Evolutionary conservation across 2,113 vertebrate genomes (phyloP), one percentile per base, ranked within the genome.

Genomic region (Promerops cafer): DNA sequence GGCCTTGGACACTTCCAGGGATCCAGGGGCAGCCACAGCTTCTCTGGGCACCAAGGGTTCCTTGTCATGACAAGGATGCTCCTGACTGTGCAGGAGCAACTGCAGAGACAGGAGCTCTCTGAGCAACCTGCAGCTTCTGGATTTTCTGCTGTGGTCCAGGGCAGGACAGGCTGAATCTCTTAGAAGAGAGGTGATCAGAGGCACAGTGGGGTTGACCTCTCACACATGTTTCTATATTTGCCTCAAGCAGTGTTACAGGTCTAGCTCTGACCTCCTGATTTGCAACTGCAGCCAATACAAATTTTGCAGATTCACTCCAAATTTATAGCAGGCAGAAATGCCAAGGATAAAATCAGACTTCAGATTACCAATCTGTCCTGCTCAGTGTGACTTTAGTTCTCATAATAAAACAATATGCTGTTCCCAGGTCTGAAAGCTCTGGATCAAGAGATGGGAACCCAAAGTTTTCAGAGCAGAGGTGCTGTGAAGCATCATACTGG

Each of bases 151-250:
- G 30, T 28, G 11, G 35, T 64, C 52, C 57, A 72, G 44, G 16
- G 8, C 16, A 57, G 30, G 35, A 42, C 10, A 87, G 74, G 39
- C 28, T n/a, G 60, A 87, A 52, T 8, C 11, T 63, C 19, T 60
- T 47, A 17, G 12, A 85, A 42, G 44, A 52, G 5, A 24, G 44
- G 7, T n/a, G 57, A 33, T 14, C 49, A 44, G 52, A 83, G 53
- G 6, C 78, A 19, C 24, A 12, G 13, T 10, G 11, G 10, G 10
- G 4, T 35, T 88, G 8, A 22, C 16, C 23, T 42, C 53, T 42
- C 0, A 0, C 7, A 52, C 4, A 3, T 1, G 1, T 37, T 45
- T 33, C 13, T 30, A 1, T 33, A 47, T n/a, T 11, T 42, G 23
- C 13, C 40, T 49, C 33, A 52, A 52, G 53, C 6, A 13, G 3